Base-by-base conservation (phyloP, 2,797 vertebrate species). In the Prunella strophiata region DNA sequence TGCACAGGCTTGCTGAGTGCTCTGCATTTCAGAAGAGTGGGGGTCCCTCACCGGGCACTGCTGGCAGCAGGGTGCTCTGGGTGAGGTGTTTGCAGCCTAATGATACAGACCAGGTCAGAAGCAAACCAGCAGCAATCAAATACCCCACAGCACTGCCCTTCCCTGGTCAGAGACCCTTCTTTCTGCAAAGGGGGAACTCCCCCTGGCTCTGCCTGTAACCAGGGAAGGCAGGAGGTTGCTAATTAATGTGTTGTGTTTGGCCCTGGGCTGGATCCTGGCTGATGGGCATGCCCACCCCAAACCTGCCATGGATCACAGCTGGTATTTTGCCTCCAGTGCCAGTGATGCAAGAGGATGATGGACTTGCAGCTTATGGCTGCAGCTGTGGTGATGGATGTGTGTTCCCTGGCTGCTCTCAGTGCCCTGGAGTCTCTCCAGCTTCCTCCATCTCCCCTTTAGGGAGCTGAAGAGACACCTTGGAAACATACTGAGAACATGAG, bases 81-180 rank as follows among this genome's bases (percentile, higher is more conserved):
- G 17, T 52, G 23, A 80, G 61, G 30, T 29, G 18, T 84, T 48
- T 81, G 62, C 70, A 73, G 78, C 58, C 54, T 66, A 16, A 59
- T 48, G 29, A 25, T 40, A 22, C 38, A 57, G 91, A 62, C 32
- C 40, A 52, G 51, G 6, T 50, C 59, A 43, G 85, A 84, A 52
- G 52, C 52, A 71, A 74, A 82, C 10, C 34, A 73, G 45, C 75
- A 77, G 55, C 61, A 47, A 54, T 78, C 13, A 38, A 47, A 71
- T 36, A 15, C 14, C 40, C 40, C 16, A 10, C 0, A 3, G 63
- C 36, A 66, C 16, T 0, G 0, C 16, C 42, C n/a, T 42, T 57
- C 51, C 43, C 45, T 18, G 13, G 40, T 50, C 16, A 48, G 68
- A 77, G 26, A 57, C 25, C 36, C 47, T 61, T 88, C 58, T 70